Base-by-base conservation (phyloP, 2,888 invertebrate species). In the Synergus japonicus region DNA sequence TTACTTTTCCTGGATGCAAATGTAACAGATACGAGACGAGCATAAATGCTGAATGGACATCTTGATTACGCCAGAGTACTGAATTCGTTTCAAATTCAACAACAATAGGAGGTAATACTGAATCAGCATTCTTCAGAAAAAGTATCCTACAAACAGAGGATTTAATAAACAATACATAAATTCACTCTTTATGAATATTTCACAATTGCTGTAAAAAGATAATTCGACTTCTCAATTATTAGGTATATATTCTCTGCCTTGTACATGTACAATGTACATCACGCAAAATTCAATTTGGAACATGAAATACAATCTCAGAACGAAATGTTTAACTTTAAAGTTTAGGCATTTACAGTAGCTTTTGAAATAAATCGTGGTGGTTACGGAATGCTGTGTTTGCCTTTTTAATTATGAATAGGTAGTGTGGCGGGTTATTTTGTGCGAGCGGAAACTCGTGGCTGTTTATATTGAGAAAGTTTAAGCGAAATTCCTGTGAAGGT, bases 11-110 rank as follows among this genome's bases (percentile, higher is more conserved):
- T n/a, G 54, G 54, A n/a, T n/a, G 54, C 54, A 58, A 58, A 58
- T 58, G 18, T 58, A 18, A 58, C 18, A 18, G 18, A 58, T 58
- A 58, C 2, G 54, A 49, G 49, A 54, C n/a, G 15, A n/a, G 2
- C 54, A n/a, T 54, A 54, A 54, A 54, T 54, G 54, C 54, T 54
- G 54, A 54, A 54, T 54, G n/a, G 54, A 54, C 54, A 54, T 54
- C 54, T 54, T 54, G 54, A 54, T 54, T 54, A 54, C n/a, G 7
- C n/a, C n/a, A 54, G 54, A 54, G n/a, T 54, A 54, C n/a, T 54
- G 9, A 54, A 54, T 54, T 54, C 54, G 54, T 54, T n/a, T 54
- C n/a, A 54, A 13, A n/a, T 54, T 3, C 54, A n/a, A 54, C n/a
- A 54, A n/a, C n/a, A 54, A 54, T 54, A 54, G 2, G 54, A 8